Conservation (phyloP, 2,888 invertebrate genomes). For the Scaptomyza polygonia region DNA sequence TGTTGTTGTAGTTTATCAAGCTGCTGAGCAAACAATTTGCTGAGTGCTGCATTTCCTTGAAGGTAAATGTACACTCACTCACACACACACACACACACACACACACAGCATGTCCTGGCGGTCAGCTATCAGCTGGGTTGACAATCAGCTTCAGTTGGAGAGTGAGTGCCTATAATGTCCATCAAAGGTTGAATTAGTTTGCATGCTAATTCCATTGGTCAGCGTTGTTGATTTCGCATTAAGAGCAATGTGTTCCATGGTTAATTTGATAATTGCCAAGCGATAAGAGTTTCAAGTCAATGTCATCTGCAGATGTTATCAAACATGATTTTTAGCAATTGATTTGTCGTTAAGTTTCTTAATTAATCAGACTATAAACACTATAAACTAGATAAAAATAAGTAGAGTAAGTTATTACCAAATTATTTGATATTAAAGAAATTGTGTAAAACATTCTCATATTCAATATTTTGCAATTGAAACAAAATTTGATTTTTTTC, state of each 20-base stretch:
- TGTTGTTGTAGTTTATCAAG: slow-evolving; percentile 21
- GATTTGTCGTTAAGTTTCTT: neutral
- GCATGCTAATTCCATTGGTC: slow-evolving; percentile 38
- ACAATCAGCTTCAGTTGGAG: slow-evolving; percentile 5
- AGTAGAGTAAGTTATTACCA: no score
- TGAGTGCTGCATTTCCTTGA: slow-evolving; percentile 57
- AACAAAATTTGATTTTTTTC: no score
- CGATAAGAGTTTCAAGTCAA: slow-evolving; percentile 27
- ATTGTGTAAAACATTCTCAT: no score
- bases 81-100: slow-evolving; percentile 3
- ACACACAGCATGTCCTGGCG: slow-evolving; percentile 4
- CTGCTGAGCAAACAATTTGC: slow-evolving; percentile 56
- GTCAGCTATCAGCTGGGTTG: slow-evolving; percentile 21
- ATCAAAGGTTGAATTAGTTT: slow-evolving; percentile 41
- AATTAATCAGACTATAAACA: neutral
- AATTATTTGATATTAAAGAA: no score
- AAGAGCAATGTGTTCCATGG: slow-evolving; percentile 13
- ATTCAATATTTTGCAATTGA: no score
- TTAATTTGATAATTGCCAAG: slow-evolving; percentile 47
- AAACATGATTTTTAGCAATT: neutral
- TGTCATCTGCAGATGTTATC: slow-evolving; percentile 8
- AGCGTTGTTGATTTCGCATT: slow-evolving; percentile 21
- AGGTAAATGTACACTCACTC: slow-evolving; percentile 44
- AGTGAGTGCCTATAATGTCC: slow-evolving; percentile 15
- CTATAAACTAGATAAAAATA: no score